Evolutionary conservation across 2,888 invertebrate genomes (phyloP).

Genomic region (Calephelis perditalis): DNA sequence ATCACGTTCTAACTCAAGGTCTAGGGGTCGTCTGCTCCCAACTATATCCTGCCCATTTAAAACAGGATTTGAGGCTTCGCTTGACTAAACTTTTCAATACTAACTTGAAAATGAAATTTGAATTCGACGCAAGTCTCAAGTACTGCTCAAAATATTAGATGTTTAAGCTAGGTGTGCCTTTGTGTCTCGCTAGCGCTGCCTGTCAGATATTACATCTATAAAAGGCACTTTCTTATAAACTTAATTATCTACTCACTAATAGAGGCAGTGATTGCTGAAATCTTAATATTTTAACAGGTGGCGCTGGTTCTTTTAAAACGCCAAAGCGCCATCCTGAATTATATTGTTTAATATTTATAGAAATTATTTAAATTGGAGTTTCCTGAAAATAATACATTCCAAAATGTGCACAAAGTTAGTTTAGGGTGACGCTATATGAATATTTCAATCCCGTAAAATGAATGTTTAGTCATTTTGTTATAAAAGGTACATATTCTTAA

Average conservation of each 20-base stretch:
- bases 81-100: slow-evolving; percentile 31
- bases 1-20: slow-evolving; percentile 68
- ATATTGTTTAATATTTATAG: slow-evolving; percentile 13
- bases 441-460: neutral
- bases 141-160: slow-evolving; percentile 42
- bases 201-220: slow-evolving; percentile 19
- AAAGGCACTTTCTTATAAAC: slow-evolving; percentile 22
- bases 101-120: slow-evolving; percentile 27
- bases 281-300: slow-evolving; percentile 48
- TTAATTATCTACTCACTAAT: slow-evolving; percentile 21
- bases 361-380: neutral
- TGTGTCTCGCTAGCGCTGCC: slow-evolving; percentile 31
- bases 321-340: slow-evolving; percentile 72
- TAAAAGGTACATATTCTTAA: neutral
- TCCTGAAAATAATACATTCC: slow-evolving; percentile 17
- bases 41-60: slow-evolving; percentile 30
- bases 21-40: slow-evolving; percentile 40
- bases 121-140: slow-evolving; percentile 44
- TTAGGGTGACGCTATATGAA: slow-evolving; percentile 60
- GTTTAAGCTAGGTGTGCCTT: slow-evolving; percentile 24
- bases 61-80: slow-evolving; percentile 38
- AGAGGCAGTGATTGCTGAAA: slow-evolving; percentile 64
- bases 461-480: neutral
- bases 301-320: slow-evolving; percentile 61
- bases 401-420: slow-evolving; percentile 34